Evolutionary conservation across 2,113 vertebrate species (phyloP).

Genomic region (Hipposideros armiger): DNA sequence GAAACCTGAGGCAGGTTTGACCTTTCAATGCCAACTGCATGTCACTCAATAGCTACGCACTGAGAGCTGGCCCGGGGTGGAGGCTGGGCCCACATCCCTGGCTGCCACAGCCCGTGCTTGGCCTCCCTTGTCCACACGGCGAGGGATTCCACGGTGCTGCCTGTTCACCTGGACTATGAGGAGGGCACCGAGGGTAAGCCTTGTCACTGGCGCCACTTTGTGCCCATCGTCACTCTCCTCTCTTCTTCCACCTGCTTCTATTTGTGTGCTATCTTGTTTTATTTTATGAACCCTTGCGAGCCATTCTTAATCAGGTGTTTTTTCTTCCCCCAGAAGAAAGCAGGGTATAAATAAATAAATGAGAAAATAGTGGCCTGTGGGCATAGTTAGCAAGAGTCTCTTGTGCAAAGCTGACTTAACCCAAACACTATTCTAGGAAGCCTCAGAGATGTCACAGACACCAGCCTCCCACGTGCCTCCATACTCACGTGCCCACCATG

Average conservation of each 20-base stretch:
- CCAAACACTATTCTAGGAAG: not conserved
- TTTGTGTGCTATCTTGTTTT: not conserved
- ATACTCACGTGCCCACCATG: accelerated
- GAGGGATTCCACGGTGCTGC: not conserved
- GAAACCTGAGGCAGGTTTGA: not conserved
- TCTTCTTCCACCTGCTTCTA: not conserved
- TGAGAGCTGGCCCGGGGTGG: accelerated
- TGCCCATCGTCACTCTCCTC: not conserved
- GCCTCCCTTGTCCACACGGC: not conserved
- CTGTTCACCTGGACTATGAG: accelerated
- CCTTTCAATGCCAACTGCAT: not conserved
- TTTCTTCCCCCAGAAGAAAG: not conserved
- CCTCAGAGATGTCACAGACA: not conserved
- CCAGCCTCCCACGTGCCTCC: not conserved
- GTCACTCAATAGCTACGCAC: too few relatives aligned
- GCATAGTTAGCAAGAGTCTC: not conserved
- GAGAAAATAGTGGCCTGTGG: not conserved
- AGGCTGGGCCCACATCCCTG: accelerated
- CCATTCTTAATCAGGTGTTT: not conserved
- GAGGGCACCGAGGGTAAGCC: not conserved
- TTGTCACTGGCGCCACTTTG: not conserved
- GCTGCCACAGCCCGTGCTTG: too few relatives aligned
- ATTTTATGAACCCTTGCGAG: not conserved
- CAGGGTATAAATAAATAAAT: not conserved
- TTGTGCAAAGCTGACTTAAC: not conserved